Base-by-base conservation (phyloP, 2,113 vertebrate species). In the Seriola quinqueradiata region DNA sequence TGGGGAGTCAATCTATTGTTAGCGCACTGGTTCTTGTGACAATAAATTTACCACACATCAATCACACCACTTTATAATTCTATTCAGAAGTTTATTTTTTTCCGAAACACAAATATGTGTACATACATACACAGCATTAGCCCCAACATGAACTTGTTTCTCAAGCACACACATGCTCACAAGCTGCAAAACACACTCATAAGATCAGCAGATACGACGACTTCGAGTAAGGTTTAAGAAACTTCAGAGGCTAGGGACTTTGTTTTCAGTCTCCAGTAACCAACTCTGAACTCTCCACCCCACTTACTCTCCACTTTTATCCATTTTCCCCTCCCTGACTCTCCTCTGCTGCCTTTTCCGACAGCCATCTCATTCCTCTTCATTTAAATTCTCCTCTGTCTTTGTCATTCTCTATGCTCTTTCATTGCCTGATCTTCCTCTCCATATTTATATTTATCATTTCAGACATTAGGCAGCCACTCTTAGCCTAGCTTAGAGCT, bases 361-460 rank as follows among this genome's bases (percentile, higher is more conserved):
- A 34, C 42, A 55, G 70, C 77, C 36, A 46, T 28, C 52, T 74
- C 2, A 0, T 74, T 83, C 63, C 73, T 50, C 81, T 72, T 86
- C 72, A 90, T 92, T 90, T 75, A 71, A 84, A 87, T 81, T 88
- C 80, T 72, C 67, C 78, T 64, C 75, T 78, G 84, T 79, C 86
- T 80, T 67, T 77, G 87, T 84, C 83, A 87, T 86, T 81, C 79
- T 14, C 70, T 74, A 17, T 85, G 84, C 83, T 83, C 89, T 86
- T 89, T 89, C 84, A 79, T 61, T 78, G 79, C 71, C 61, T 3
- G 23, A 67, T 77, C 68, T 74, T 69, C 46, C 75, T 55, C 70
- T 79, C 77, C 19, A 8, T 92, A 79, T 92, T 91, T 85, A 86
- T 85, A 89, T 88, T 89, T 64, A 91, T 84, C 82, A 83, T 80